Evolutionary conservation across 2,888 invertebrate genomes (phyloP), one percentile per base, ranked within the genome.

Genomic region (Caenorhabditis sp.): DNA sequence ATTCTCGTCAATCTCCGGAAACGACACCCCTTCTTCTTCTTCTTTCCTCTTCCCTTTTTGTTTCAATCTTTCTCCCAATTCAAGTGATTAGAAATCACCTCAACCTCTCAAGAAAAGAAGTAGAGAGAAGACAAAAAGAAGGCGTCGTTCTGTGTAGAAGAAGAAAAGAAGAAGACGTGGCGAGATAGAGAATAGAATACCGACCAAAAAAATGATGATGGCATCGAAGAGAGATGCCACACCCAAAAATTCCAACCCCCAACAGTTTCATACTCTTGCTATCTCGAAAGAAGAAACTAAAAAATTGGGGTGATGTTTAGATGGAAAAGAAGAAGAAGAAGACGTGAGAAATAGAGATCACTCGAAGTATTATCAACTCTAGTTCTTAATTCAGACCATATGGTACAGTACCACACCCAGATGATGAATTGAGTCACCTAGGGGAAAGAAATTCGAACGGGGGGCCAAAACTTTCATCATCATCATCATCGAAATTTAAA

Each of bases 81-180:
- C 72, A 72, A 72, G 19, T 73, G 73, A 73, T 73, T 73, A 73
- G 61, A 73, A 73, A 73, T 59, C 73, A 63, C 61, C 12, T 31
- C 19, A 19, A n/a, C n/a, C n/a, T n/a, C n/a, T n/a, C 16, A 44
- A 14, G n/a, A 44, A 16, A 44, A 5, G 8, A 44, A 44, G 44
- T 10, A 44, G 41, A n/a, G n/a, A n/a, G n/a, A 38, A 14, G 16
- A 35, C n/a, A n/a, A 16, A 38, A 47, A 22, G 44, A 19, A 24
- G 24, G 16, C 44, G 28, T 24, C 35, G 22, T 16, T 35, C 41
- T 41, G n/a, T 28, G 4, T 28, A 12, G 5, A n/a, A n/a, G n/a
- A n/a, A n/a, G n/a, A n/a, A n/a, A n/a, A n/a, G n/a, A n/a, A 19
- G 49, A 49, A 49, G 49, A 49, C 49, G 49, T 49, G 31, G n/a